These are phyloP conservation scores for Empis livida DNA, from an alignment of 2,888 invertebrate species.

Conservation along the genomic window DNA sequence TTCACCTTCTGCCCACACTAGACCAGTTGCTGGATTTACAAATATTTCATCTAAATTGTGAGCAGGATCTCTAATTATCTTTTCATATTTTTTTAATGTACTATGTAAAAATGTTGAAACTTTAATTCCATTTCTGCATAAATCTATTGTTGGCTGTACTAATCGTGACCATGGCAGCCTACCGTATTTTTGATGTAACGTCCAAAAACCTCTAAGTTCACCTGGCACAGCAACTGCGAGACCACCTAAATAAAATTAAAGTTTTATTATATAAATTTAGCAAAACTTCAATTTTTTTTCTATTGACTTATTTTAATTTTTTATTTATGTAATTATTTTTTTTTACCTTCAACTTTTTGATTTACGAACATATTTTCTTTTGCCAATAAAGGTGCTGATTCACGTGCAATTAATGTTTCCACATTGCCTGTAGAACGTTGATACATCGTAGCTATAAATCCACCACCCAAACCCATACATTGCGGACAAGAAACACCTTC, in stretches of 20 bases:
- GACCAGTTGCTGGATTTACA: constrained; percentile 47
- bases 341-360: constrained; percentile 20
- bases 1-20: constrained; percentile 50
- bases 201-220: constrained; percentile 74
- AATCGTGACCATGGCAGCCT: constrained; percentile 64
- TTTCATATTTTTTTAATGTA: constrained; percentile 40
- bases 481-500: constrained; percentile 75
- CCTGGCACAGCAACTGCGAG: constrained; percentile 75
- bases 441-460: constrained; percentile 76
- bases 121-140: constrained; percentile 58
- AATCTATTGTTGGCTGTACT: constrained; percentile 61
- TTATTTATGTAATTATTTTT: too few species aligned
- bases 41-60: constrained; percentile 42
- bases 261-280: too few species aligned
- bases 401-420: constrained; percentile 59
- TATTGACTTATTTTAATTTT: too few species aligned
- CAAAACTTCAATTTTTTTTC: too few species aligned
- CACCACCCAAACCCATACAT: constrained; percentile 81
- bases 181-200: constrained; percentile 59
- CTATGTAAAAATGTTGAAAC: constrained; percentile 54
- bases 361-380: constrained; percentile 53
- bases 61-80: constrained; percentile 43
- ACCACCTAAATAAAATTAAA: constrained; percentile 15
- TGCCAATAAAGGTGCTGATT: constrained; percentile 59
- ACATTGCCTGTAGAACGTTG: constrained; percentile 45